A percentile compares a stretch with the other conserved stretches of the same genome.
Evolutionary conservation across 1,140 invertebrate species (phyloP).

Genomic region (Drosophila orena): DNA sequence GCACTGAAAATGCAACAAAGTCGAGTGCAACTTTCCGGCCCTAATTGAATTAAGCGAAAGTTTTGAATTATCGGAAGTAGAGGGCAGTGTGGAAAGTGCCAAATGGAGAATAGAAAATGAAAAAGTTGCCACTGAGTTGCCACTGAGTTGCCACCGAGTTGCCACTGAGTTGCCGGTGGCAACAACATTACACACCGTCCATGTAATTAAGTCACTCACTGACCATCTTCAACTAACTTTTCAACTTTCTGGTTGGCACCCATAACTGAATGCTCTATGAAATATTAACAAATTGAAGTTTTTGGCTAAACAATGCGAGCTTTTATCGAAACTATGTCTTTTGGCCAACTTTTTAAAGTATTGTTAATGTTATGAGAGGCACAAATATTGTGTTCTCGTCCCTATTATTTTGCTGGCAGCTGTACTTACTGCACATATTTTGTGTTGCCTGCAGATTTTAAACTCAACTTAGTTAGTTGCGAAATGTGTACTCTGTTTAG

Average conservation of each 20-base stretch:
- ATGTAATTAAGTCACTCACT: conserved; percentile 56
- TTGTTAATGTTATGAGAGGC: too few species aligned
- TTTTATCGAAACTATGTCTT: not conserved
- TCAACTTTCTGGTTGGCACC: conserved; percentile 16
- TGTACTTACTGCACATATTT: too few species aligned
- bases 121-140: conserved; percentile 27
- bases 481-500: not conserved
- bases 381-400: too few species aligned
- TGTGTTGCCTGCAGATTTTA: not conserved
- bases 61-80: conserved; percentile 52
- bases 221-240: conserved; percentile 13
- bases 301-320: not conserved
- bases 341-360: too few species aligned
- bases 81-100: conserved; percentile 10
- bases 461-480: not conserved
- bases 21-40: conserved; percentile 37
- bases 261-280: not conserved
- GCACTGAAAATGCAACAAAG: conserved; percentile 29
- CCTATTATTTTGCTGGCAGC: too few species aligned
- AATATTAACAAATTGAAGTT: not conserved
- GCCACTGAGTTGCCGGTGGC: conserved; percentile 30
- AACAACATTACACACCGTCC: conserved; percentile 46
- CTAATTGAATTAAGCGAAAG: conserved; percentile 71
- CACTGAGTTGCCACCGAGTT: too few species aligned
- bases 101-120: conserved; percentile 22